These are phyloP conservation scores for Dendrolimus punctatus DNA, from an alignment of 1,140 invertebrate genomes.

Conservation along the genomic window DNA sequence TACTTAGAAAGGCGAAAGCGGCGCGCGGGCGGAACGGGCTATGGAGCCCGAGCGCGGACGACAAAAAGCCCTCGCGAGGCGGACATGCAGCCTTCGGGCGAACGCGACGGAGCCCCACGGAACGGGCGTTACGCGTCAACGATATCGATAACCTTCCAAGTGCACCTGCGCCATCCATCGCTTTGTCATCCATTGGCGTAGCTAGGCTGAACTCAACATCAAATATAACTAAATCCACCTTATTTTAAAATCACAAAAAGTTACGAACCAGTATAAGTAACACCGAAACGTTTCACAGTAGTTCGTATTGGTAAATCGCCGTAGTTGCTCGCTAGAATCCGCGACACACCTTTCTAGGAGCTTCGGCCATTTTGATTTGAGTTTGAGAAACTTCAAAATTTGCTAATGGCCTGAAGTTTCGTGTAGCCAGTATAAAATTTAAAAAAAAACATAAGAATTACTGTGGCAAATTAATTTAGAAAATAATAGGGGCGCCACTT, in stretches of 20 bases:
- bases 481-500: too few species aligned
- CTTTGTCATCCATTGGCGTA: slow-evolving; percentile 20
- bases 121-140: slow-evolving; percentile 37
- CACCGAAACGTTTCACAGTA: slow-evolving; percentile 65
- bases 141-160: slow-evolving; percentile 18
- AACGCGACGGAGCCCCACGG: slow-evolving; percentile 57
- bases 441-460: too few species aligned
- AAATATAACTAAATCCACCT: slow-evolving; percentile 59
- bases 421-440: too few species aligned
- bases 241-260: slow-evolving; percentile 65
- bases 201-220: slow-evolving; percentile 50
- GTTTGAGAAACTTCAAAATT: slow-evolving; percentile 1
- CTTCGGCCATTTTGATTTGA: slow-evolving; percentile 64
- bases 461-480: too few species aligned
- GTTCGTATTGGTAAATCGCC: slow-evolving; percentile 43
- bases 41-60: slow-evolving; percentile 37
- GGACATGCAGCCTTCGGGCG: slow-evolving; percentile 57
- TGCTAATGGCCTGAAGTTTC: too few species aligned
- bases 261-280: slow-evolving; percentile 65
- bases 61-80: slow-evolving; percentile 47
- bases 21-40: slow-evolving; percentile 43
- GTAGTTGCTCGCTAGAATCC: slow-evolving; percentile 44
- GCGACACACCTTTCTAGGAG: slow-evolving; percentile 62
- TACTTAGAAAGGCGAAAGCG: slow-evolving; percentile 54
- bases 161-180: slow-evolving; percentile 18